Conservation (phyloP, 2,113 vertebrate species). For the Sarotherodon lohbergeri region DNA sequence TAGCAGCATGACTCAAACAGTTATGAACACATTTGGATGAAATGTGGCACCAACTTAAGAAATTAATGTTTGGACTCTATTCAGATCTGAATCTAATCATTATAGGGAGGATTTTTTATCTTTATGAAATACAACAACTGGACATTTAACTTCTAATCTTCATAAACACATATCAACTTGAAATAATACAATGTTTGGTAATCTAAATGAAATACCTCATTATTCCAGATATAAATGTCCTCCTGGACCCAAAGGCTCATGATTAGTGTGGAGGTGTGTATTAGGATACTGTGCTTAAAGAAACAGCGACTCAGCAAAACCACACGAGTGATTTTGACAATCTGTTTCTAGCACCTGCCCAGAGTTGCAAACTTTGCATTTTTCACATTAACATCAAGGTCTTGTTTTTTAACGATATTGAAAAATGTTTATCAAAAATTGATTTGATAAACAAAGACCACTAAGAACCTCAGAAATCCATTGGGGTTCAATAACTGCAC, state of each 20-base stretch:
- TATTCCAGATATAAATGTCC: neutral
- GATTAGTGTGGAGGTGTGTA: neutral
- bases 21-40: neutral
- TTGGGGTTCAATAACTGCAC: neutral
- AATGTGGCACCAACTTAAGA: neutral
- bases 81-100: neutral
- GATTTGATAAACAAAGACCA: neutral
- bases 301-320: neutral
- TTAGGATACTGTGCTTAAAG: accelerated
- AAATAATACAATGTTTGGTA: neutral
- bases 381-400: neutral
- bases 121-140: neutral
- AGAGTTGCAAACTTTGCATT: neutral
- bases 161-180: accelerated
- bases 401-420: neutral
- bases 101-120: neutral
- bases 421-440: accelerated
- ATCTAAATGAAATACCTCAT: neutral
- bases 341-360: neutral
- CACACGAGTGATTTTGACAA: neutral
- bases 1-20: accelerated
- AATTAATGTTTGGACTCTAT: neutral
- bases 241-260: neutral
- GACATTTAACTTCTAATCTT: neutral
- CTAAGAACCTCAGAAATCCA: accelerated